phyloP scores from a whole-genome alignment of 2,888 invertebrate species.

The Operophtera brumata region DNA sequence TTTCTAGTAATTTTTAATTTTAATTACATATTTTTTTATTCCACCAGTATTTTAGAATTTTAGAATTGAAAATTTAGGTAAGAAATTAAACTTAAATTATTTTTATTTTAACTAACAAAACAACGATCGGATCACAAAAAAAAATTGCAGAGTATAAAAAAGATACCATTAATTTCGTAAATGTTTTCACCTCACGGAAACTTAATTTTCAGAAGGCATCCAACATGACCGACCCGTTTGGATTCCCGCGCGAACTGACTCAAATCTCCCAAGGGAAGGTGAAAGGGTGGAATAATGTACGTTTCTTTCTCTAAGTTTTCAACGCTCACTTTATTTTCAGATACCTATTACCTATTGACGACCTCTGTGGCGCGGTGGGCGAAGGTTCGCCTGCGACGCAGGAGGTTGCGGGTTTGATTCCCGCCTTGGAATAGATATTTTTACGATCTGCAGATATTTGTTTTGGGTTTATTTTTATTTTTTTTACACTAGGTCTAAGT shows the following conservation, averaged over 20 bases:
- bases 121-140: not conserved
- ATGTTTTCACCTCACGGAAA: slow-evolving; percentile 4
- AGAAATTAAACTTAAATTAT: not conserved
- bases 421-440: too few relatives aligned
- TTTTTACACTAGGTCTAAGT: too few relatives aligned
- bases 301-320: not conserved
- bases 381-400: too few relatives aligned
- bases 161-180: not conserved
- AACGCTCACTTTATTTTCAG: not conserved
- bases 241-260: slow-evolving; percentile 22
- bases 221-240: slow-evolving; percentile 12
- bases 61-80: not conserved
- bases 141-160: not conserved
- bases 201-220: slow-evolving; percentile 1
- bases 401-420: too few relatives aligned
- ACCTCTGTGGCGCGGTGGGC: too few relatives aligned
- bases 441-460: too few relatives aligned
- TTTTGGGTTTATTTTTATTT: too few relatives aligned
- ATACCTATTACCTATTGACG: not conserved
- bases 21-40: not conserved
- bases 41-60: too few relatives aligned
- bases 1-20: not conserved
- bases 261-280: not conserved
- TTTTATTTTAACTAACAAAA: not conserved
- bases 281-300: not conserved